A percentile compares a stretch with the other conserved stretches of the same genome.
Conservation (phyloP, 2,797 vertebrate species). For the Molossus alvarezi region DNA sequence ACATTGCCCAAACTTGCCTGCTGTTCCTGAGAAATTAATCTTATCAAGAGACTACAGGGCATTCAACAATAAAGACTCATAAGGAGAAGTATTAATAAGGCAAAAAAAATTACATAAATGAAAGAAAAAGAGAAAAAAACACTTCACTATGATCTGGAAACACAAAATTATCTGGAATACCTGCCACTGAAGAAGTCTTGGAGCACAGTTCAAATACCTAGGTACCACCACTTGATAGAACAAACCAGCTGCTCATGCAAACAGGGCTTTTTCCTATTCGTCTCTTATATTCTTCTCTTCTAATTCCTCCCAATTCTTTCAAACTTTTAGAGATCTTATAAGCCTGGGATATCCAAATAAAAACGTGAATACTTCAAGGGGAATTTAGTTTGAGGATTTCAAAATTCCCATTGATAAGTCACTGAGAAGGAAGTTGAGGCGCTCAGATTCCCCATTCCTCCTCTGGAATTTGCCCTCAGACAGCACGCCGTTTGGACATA, state of each 20-base stretch:
- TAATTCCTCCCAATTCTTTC: not conserved
- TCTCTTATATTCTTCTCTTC: not conserved
- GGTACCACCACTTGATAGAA: not conserved
- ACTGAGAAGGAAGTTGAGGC: not conserved
- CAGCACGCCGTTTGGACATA: not conserved
- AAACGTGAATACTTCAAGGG: not conserved
- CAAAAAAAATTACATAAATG: constrained; percentile 36
- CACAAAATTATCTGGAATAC: constrained; percentile 24
- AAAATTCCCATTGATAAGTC: not conserved
- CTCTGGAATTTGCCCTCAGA: not conserved
- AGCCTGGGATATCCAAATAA: constrained; percentile 18
- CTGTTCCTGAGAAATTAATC: constrained; percentile 1
- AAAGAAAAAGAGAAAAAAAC: constrained; percentile 40
- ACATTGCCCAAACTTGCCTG: not conserved
- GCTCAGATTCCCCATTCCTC: not conserved
- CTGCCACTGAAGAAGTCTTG: constrained; percentile 7
- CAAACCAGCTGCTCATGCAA: not conserved
- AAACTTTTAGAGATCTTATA: constrained; percentile 31
- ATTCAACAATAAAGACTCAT: constrained; percentile 54
- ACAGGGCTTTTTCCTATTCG: not conserved
- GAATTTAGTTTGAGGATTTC: not conserved
- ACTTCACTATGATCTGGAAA: constrained; percentile 52
- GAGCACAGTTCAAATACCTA: constrained; percentile 20
- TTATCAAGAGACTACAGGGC: constrained; percentile 36
- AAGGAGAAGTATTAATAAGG: not conserved